Evolutionary conservation across 2,797 vertebrate species (phyloP), one percentile per base, ranked within the genome.

Genomic region (Enteromius thamalakanensis): DNA sequence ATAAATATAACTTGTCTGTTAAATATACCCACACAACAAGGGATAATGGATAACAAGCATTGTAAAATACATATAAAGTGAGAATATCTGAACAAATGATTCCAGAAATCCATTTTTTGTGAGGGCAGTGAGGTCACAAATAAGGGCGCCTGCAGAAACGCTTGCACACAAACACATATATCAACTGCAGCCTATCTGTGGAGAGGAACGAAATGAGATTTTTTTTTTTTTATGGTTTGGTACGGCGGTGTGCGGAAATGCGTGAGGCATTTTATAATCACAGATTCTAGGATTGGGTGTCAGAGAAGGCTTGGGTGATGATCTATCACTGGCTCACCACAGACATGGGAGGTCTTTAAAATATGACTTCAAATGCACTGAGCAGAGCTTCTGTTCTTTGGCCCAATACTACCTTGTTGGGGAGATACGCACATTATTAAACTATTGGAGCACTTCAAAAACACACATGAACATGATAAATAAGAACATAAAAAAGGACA

Each of bases 261-360:
- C 88, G 82, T 74, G 67, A 86, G 83, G 84, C 81, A 88, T 90
- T 92, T 92, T 88, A 91, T 92, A 94, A 93, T 92, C 88, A 82
- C 90, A 85, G 89, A 92, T 91, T 90, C 89, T 91, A 93, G 91
- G 94, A 81, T 90, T 92, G 92, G 90, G 91, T 93, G 92, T 93
- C 93, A 92, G 90, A 90, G 88, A 90, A 82, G 87, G 90, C 90
- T 90, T 90, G 89, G 92, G 91, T 90, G 90, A 91, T 90, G 81
- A 94, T 94, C 91, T 90, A 92, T 94, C 93, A 93, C 85, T 86
- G 79, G 87, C 4, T n/a, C 26, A 32, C 85, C 1, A 72, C 89
- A 78, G 26, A 64, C 89, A 89, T 81, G 89, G 90, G 89, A 78
- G 74, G 89, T 90, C 90, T 92, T 92, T 90, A 92, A 86, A 88